A percentile compares a stretch with the other conserved stretches of the same genome.
Conservation (phyloP, 2,888 invertebrate species). For the Cryptocephalus primarius region DNA sequence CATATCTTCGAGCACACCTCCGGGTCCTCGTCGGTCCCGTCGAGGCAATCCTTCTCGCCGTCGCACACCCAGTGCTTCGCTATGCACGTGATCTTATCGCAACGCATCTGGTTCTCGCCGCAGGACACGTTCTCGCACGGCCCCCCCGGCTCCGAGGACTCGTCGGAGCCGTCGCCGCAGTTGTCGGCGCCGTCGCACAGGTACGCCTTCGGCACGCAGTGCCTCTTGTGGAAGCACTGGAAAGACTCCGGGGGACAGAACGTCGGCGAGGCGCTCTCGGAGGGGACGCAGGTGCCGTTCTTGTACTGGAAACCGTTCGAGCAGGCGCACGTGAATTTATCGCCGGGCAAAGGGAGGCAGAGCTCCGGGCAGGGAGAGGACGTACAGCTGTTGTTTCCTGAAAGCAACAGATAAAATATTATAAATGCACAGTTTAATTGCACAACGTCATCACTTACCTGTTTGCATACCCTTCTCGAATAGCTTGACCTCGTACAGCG, state of each 20-base stretch:
- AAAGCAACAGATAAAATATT: constrained; percentile 3
- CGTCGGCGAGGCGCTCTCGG: constrained; percentile 27
- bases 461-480: constrained; percentile 48
- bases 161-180: constrained; percentile 67
- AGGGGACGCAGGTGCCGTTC: constrained; percentile 25
- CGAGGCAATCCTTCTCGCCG: constrained; percentile 56
- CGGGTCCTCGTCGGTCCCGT: constrained; percentile 61
- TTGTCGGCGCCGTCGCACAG: constrained; percentile 67
- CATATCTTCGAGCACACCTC: constrained; percentile 47
- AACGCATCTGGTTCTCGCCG: constrained; percentile 21
- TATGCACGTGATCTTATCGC: constrained; percentile 37
- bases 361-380: constrained; percentile 51
- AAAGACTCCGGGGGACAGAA: constrained; percentile 31
- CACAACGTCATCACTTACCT: no score
- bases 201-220: constrained; percentile 57
- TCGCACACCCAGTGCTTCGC: constrained; percentile 52
- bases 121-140: constrained; percentile 44
- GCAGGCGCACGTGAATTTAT: constrained; percentile 48
- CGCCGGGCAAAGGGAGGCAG: constrained; percentile 52
- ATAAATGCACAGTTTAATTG: no score
- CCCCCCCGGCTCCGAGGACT: constrained; percentile 49
- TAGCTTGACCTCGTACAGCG: constrained; percentile 56
- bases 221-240: constrained; percentile 26
- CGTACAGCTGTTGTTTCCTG: constrained; percentile 30
- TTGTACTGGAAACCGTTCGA: constrained; percentile 46